phyloP scores from a whole-genome alignment of 2,888 invertebrate genomes.

The Sisyra terminalis region DNA sequence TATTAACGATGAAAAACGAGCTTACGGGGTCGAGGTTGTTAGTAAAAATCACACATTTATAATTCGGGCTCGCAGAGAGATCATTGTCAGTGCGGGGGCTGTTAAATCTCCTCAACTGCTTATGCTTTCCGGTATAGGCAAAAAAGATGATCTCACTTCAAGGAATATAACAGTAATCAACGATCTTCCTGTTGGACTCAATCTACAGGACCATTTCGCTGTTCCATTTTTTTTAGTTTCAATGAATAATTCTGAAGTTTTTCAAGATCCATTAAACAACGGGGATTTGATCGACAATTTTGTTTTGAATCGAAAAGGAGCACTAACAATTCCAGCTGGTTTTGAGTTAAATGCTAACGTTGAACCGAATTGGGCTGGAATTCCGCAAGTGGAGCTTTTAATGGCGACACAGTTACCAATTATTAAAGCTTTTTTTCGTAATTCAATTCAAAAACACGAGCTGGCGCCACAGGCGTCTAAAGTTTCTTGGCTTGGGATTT shows the following conservation, averaged over 20 bases:
- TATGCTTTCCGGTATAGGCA: background rate
- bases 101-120: background rate
- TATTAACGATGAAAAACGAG: background rate
- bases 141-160: background rate
- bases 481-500: too few relatives aligned
- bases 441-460: too few relatives aligned
- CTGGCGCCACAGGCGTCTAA: too few relatives aligned
- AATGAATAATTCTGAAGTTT: background rate
- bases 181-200: background rate
- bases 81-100: background rate
- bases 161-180: background rate
- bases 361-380: slow-evolving; percentile 34
- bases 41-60: background rate
- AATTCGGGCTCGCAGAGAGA: background rate
- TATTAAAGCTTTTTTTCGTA: slow-evolving; percentile 15
- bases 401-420: slow-evolving; percentile 37
- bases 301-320: slow-evolving; percentile 22
- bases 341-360: slow-evolving; percentile 50
- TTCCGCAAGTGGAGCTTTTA: slow-evolving; percentile 48
- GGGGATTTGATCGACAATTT: too few relatives aligned
- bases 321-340: slow-evolving; percentile 43
- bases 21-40: background rate
- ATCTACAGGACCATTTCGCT: background rate
- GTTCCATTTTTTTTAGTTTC: background rate
- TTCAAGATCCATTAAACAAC: background rate